These are phyloP conservation scores for Polylopha cassiicola DNA, from an alignment of 2,888 invertebrate genomes.

Conservation along the genomic window DNA sequence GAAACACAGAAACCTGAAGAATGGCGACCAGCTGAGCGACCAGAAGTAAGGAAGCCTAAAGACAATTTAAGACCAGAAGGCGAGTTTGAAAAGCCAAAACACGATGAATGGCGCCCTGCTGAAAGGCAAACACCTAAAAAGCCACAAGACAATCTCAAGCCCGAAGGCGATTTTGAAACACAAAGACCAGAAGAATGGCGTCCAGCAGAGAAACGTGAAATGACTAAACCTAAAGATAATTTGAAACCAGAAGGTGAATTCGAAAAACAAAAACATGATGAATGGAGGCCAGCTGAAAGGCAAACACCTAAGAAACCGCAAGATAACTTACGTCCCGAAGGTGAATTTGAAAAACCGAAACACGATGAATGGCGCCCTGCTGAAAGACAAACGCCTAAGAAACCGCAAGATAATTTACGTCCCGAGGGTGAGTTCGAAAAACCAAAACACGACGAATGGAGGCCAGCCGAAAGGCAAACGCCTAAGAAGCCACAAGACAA, in stretches of 20 bases:
- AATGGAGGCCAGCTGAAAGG: conserved; percentile 30
- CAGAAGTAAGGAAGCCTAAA: conserved; percentile 59
- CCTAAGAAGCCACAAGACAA: conserved; percentile 59
- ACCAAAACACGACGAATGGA: conserved; percentile 50
- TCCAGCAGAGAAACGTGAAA: conserved; percentile 66
- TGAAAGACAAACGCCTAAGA: conserved; percentile 40
- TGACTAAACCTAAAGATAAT: conserved; percentile 41
- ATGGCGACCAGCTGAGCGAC: conserved; percentile 56
- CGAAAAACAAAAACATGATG: conserved; percentile 40
- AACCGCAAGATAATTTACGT: conserved; percentile 53
- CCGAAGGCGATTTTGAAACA: conserved; percentile 77
- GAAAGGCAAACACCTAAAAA: conserved; percentile 62
- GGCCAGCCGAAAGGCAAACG: conserved; percentile 55
- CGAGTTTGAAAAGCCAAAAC: conserved; percentile 48
- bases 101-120: conserved; percentile 45
- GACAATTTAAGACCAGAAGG: conserved; percentile 78
- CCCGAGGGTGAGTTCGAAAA: conserved; percentile 76
- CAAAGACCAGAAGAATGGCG: conserved; percentile 60
- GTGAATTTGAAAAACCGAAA: conserved; percentile 64
- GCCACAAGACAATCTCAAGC: conserved; percentile 63
- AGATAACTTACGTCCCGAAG: conserved; percentile 45
- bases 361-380: conserved; percentile 48
- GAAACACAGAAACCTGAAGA: conserved; percentile 54
- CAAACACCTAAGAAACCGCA: conserved; percentile 35
- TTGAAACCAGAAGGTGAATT: conserved; percentile 74